Evolutionary conservation across 2,113 vertebrate species (phyloP), one percentile per base, ranked within the genome.

Genomic region (Pomatorhinus ruficollis): DNA sequence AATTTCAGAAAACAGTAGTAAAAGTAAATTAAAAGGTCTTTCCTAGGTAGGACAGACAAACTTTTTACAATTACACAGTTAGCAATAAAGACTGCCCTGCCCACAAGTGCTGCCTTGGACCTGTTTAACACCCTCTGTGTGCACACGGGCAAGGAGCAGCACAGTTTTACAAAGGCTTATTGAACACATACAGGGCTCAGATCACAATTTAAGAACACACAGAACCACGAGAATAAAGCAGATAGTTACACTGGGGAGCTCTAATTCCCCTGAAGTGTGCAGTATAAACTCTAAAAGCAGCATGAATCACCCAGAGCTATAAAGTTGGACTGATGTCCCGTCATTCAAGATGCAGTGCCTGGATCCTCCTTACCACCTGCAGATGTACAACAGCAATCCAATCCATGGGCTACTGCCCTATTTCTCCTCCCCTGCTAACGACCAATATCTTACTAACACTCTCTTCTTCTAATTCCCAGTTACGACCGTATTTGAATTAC

Each of bases 61-160:
- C 66, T 7, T 81, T 65, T 49, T n/a, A 28, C 54, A 53, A 8
- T 16, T n/a, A 50, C 2, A 23, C 10, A 50, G 35, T 12, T 1
- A 33, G 30, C 33, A 68, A 44, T 12, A 37, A 44, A 24, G 12
- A 64, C 3, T 35, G n/a, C 33, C 45, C 31, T 4, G 10, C 22
- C 59, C 17, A 19, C 1, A 5, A 15, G 27, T 47, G 68, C 40
- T 72, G 33, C 85, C 79, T 72, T 5, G 2, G 39, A 60, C 39
- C 69, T 40, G 24, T 42, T 11, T 25, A 65, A 69, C 3, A 52
- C 1, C 2, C 11, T 1, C 10, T 5, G 1, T 5, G 10, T 0
- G 0, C 68, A n/a, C 3, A 12, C 2, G 5, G 39, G 35, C 1
- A 3, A 80, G 33, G 44, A 68, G 49, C 49, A 84, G 49, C 5